phyloP scores from a whole-genome alignment of 2,888 invertebrate genomes.

The Chaetoderma sp. region DNA sequence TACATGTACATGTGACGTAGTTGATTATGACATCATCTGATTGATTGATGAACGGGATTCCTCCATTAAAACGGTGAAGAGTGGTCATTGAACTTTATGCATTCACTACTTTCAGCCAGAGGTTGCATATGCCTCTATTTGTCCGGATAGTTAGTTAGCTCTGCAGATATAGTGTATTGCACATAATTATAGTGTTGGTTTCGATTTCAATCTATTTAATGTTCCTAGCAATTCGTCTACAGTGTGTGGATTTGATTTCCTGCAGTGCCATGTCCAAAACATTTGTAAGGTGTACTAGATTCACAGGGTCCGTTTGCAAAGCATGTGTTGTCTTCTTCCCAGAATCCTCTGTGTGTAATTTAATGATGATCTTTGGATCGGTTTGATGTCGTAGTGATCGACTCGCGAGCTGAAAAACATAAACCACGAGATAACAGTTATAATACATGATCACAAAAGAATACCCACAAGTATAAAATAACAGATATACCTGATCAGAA shows the following conservation, averaged over 20 bases:
- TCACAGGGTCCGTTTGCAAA: conserved; percentile 75
- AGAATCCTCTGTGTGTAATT: conserved; percentile 57
- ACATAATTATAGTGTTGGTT: too few species aligned
- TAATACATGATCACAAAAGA: background rate
- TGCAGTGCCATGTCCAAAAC: conserved; percentile 76
- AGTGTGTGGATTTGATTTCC: conserved; percentile 75
- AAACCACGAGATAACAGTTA: too few species aligned
- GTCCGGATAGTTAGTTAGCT: too few species aligned
- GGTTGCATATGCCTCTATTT: too few species aligned
- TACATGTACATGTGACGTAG: too few species aligned
- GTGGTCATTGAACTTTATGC: too few species aligned
- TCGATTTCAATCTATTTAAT: too few species aligned
- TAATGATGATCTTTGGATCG: conserved; percentile 56
- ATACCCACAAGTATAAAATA: background rate
- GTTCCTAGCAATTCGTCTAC: conserved; percentile 68
- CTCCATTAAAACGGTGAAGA: too few species aligned
- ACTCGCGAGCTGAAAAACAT: conserved; percentile 58
- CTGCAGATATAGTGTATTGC: too few species aligned
- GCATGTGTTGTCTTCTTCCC: conserved; percentile 47
- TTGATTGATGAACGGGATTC: too few species aligned
- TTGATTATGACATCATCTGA: too few species aligned
- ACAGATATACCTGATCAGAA: background rate
- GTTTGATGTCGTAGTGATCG: conserved; percentile 59
- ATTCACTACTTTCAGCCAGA: too few species aligned
- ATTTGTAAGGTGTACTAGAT: conserved; percentile 76